phyloP scores from a whole-genome alignment of 1,140 invertebrate species.

The Mamestra configurata region DNA sequence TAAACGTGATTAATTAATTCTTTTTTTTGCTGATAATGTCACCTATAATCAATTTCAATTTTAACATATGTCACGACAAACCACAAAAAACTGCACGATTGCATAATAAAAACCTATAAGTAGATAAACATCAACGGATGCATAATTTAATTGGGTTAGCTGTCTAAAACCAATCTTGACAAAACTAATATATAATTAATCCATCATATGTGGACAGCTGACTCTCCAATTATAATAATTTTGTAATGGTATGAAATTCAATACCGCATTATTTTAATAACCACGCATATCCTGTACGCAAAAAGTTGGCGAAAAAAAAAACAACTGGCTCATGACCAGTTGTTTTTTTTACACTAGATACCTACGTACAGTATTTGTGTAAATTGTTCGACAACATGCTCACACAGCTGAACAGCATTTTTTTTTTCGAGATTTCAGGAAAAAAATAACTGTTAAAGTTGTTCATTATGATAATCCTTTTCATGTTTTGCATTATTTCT shows the following conservation, averaged over 20 bases:
- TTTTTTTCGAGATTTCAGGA: no score
- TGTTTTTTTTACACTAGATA: no score
- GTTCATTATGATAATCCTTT: no score
- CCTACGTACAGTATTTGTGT: no score
- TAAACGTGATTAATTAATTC: not conserved
- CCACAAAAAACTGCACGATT: not conserved
- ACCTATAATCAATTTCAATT: not conserved
- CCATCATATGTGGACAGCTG: not conserved
- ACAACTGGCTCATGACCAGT: no score
- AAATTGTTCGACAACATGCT: no score
- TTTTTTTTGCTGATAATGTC: not conserved
- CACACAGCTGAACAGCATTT: no score
- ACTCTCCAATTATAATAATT: not conserved
- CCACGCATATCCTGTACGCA: not conserved
- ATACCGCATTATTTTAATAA: not conserved
- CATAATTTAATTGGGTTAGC: not conserved
- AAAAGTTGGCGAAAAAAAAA: no score
- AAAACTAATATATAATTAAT: not conserved
- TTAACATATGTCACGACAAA: constrained; percentile 9
- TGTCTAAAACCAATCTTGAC: not conserved
- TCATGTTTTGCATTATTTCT: no score
- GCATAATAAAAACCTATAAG: not conserved
- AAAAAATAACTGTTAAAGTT: no score
- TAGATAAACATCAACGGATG: not conserved
- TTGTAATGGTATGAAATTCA: not conserved